phyloP scores from a whole-genome alignment of 1,140 invertebrate species.

The Drosophila navojoa region DNA sequence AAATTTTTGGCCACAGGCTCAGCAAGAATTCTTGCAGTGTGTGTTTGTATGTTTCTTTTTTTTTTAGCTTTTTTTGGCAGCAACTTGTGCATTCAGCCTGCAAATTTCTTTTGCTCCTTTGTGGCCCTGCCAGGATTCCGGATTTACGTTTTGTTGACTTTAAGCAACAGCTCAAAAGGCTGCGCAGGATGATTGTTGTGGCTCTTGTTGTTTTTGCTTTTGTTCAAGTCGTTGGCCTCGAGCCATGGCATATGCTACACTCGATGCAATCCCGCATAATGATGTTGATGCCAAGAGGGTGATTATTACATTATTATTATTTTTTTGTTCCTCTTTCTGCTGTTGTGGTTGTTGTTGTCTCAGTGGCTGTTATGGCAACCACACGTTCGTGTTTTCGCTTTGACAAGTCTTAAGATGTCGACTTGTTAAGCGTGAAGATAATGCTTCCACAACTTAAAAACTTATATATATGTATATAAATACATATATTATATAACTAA shows the following conservation, averaged over 20 bases:
- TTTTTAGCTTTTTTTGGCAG: background rate
- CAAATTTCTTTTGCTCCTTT: slow-evolving; percentile 7
- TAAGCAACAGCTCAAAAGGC: slow-evolving; percentile 5
- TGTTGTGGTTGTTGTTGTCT: background rate
- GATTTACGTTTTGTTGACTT: slow-evolving; percentile 20
- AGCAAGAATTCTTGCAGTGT: background rate
- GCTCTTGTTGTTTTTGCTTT: background rate
- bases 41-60: too few species aligned
- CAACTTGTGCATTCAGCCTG: background rate
- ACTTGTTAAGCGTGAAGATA: background rate
- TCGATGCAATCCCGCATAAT: slow-evolving; percentile 26
- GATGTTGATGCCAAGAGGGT: slow-evolving; percentile 12
- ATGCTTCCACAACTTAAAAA: too few species aligned
- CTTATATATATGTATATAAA: too few species aligned
- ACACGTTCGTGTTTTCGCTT: slow-evolving; percentile 5
- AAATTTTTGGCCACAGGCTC: background rate
- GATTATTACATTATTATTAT: slow-evolving; percentile 15
- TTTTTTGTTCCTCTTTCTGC: background rate
- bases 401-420: background rate
- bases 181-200: background rate
- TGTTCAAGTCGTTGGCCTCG: slow-evolving; percentile 14
- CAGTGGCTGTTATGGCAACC: slow-evolving; percentile 5
- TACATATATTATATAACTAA: too few species aligned
- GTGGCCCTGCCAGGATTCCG: background rate
- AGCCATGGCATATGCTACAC: slow-evolving; percentile 22